Evolutionary conservation across 2,113 vertebrate genomes (phyloP).

Genomic region (Capreolus pygargus): DNA sequence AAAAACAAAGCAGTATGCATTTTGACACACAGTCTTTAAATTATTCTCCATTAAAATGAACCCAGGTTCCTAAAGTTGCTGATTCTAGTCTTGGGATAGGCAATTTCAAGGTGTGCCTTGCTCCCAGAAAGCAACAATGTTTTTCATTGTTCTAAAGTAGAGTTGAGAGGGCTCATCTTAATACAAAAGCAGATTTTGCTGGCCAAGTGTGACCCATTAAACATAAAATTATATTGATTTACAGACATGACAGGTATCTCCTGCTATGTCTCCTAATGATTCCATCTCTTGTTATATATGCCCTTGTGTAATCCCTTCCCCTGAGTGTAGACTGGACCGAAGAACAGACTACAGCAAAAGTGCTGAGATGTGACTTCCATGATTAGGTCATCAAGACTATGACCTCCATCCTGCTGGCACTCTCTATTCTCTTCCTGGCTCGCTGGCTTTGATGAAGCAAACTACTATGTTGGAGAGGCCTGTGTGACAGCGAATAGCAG

Average conservation of each 20-base stretch:
- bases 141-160: background rate
- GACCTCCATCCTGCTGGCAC: background rate
- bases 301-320: background rate
- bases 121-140: background rate
- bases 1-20: background rate
- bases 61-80: background rate
- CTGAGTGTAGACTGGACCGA: background rate
- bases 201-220: background rate
- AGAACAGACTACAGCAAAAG: background rate
- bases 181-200: background rate
- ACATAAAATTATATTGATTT: background rate
- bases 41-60: background rate
- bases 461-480: background rate
- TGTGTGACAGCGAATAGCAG: background rate
- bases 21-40: background rate
- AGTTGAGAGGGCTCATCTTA: background rate
- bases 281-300: background rate
- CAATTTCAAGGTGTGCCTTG: background rate
- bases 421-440: background rate
- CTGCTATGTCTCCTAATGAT: background rate
- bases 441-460: background rate
- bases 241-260: background rate
- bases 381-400: background rate
- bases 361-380: background rate
- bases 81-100: background rate